Evolutionary conservation across 2,888 invertebrate species (phyloP), one percentile per base, ranked within the genome.

Genomic region (Carcina quercana): DNA sequence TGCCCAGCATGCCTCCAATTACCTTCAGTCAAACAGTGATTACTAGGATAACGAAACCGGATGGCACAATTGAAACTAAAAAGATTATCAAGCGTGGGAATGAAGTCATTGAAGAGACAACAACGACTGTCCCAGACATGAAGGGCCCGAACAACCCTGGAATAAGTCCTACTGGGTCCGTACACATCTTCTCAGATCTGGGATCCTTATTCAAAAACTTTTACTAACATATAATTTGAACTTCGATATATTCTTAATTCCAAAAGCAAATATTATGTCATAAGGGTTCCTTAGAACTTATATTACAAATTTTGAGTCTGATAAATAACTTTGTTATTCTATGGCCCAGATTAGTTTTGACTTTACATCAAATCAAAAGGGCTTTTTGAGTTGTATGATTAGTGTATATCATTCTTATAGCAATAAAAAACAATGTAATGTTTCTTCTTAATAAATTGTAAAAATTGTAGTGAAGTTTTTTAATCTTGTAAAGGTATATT

Each of bases 21-120:
- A 69, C 75, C 19, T 82, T 74, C 45, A 79, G 75, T 39, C 56
- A 74, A 50, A 82, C 82, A 8, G 63, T 83, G 5, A 83, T 83
- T 26, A 82, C 83, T 28, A 79, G 74, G 42, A 47, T 80, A 3
- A 79, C 62, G 10, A 80, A 79, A 43, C 55, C 82, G 1, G 82
- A 83, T 42, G 83, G 83, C 7, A 58, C 74, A 0, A 43, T 74
- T 29, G 83, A 83, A 45, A 82, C 80, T 5, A 61, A 60, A 24
- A 63, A 67, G 32, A 80, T 82, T 42, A 57, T 82, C 4, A 80
- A 80, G 53, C 73, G 65, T 47, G 78, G 80, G 1, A 61, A 76
- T 46, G 74, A 74, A 27, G 62, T 78, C 3, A 53, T 78, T 22
- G 82, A 82, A 42, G 80, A 80, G 40, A 69, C 68, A 0, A 59